Evolutionary conservation across 2,113 vertebrate genomes (phyloP).

Genomic region (Paraplagusia blochii): DNA sequence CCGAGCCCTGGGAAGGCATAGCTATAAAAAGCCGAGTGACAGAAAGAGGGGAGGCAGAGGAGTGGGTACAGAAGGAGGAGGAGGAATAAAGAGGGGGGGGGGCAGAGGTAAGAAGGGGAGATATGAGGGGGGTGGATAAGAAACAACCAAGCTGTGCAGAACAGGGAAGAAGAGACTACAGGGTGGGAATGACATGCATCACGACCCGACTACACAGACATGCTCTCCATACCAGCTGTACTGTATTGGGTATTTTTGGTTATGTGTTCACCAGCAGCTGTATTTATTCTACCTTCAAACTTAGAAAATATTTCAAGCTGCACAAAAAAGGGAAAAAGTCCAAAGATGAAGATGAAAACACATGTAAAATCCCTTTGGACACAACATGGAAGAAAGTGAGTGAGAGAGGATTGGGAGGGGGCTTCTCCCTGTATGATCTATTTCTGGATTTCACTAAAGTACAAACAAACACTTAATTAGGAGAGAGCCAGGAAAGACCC

Average conservation of each 20-base stretch:
- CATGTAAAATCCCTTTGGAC: slow-evolving; percentile 59
- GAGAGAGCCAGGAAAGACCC: not conserved
- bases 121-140: slow-evolving; percentile 31
- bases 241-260: slow-evolving; percentile 20
- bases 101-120: slow-evolving; percentile 33
- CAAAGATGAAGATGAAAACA: slow-evolving; percentile 50
- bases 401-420: slow-evolving; percentile 15
- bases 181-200: slow-evolving; percentile 25
- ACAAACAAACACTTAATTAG: slow-evolving; percentile 53
- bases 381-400: slow-evolving; percentile 55
- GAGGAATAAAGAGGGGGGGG: slow-evolving; percentile 18
- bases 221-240: not conserved
- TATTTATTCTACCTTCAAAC: slow-evolving; percentile 17
- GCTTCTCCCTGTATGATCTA: slow-evolving; percentile 58
- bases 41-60: slow-evolving; percentile 36
- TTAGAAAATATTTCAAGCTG: slow-evolving; percentile 29
- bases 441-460: slow-evolving; percentile 70
- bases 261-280: slow-evolving; percentile 14
- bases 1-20: slow-evolving; percentile 71
- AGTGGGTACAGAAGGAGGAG: slow-evolving; percentile 24
- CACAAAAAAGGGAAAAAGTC: slow-evolving; percentile 54
- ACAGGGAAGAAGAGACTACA: slow-evolving; percentile 6
- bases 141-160: slow-evolving; percentile 33
- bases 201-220: slow-evolving; percentile 4
- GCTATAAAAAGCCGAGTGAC: slow-evolving; percentile 75